phyloP scores from a whole-genome alignment of 2,888 invertebrate species.

The Melipona bicolor region DNA sequence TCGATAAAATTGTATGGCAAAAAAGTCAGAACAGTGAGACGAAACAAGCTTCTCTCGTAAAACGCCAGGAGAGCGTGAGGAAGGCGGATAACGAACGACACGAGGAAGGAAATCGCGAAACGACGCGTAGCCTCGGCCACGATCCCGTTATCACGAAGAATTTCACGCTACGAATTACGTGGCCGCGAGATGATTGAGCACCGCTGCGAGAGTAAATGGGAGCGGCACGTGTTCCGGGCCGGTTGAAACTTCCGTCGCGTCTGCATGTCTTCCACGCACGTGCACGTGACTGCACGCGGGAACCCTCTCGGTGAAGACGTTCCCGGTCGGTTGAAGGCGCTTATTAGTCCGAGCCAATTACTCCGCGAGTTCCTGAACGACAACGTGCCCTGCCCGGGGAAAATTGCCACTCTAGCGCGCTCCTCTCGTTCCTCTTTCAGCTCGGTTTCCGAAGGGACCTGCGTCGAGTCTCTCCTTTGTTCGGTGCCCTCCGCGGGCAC shows the following conservation, averaged over 20 bases:
- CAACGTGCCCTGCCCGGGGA: constrained; percentile 35
- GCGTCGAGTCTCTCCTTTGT: constrained; percentile 6
- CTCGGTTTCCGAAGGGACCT: neutral
- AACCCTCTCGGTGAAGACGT: constrained; percentile 9
- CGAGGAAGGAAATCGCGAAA: neutral
- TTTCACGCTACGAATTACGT: constrained; percentile 34
- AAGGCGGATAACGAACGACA: neutral
- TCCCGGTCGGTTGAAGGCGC: constrained; percentile 1
- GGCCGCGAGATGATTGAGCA: constrained; percentile 28
- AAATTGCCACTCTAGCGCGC: constrained; percentile 22
- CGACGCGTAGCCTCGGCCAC: neutral
- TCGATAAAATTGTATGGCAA: too few relatives aligned
- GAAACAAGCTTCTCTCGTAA: too few relatives aligned
- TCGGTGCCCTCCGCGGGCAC: neutral
- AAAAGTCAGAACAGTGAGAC: too few relatives aligned
- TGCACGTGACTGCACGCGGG: constrained; percentile 43
- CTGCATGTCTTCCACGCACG: constrained; percentile 28
- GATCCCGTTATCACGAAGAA: constrained; percentile 43
- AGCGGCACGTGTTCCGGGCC: constrained; percentile 44
- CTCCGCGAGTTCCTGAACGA: constrained; percentile 49
- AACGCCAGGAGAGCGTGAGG: accelerated
- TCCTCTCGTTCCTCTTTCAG: neutral
- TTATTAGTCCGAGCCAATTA: constrained; percentile 57
- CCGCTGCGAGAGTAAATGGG: constrained; percentile 40
- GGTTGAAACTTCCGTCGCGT: constrained; percentile 18